These are phyloP conservation scores for Eulemur rubriventer DNA, from an alignment of 2,797 vertebrate species.

Conservation along the genomic window DNA sequence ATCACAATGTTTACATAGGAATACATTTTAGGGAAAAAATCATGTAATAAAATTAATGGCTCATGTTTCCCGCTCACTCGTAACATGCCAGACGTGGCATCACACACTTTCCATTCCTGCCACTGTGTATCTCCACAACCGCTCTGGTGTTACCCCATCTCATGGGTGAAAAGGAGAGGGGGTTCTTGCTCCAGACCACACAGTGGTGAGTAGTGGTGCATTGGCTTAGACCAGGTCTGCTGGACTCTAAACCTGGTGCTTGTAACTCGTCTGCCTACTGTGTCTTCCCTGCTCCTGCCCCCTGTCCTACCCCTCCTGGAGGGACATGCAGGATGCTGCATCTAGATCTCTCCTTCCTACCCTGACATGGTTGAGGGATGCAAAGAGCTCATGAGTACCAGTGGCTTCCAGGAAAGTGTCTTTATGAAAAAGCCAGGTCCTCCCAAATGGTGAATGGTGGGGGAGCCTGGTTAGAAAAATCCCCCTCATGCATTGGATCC, in stretches of 20 bases:
- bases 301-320: background rate
- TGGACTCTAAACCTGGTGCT: background rate
- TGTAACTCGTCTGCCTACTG: background rate
- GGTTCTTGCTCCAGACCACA: background rate
- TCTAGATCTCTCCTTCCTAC: background rate
- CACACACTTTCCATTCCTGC: background rate
- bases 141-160: background rate
- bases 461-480: background rate
- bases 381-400: background rate
- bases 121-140: background rate
- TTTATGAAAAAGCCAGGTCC: background rate
- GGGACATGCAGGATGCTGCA: background rate
- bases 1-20: background rate
- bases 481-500: background rate
- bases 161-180: background rate
- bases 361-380: background rate
- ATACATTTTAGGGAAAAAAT: background rate
- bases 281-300: background rate
- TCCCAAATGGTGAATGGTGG: background rate
- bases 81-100: background rate
- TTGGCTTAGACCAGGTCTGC: background rate
- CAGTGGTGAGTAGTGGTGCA: no score
- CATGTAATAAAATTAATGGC: background rate
- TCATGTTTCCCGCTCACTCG: background rate
- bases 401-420: background rate